Evolutionary conservation across 2,113 vertebrate species (phyloP).

Genomic region (Cebidichthys violaceus): DNA sequence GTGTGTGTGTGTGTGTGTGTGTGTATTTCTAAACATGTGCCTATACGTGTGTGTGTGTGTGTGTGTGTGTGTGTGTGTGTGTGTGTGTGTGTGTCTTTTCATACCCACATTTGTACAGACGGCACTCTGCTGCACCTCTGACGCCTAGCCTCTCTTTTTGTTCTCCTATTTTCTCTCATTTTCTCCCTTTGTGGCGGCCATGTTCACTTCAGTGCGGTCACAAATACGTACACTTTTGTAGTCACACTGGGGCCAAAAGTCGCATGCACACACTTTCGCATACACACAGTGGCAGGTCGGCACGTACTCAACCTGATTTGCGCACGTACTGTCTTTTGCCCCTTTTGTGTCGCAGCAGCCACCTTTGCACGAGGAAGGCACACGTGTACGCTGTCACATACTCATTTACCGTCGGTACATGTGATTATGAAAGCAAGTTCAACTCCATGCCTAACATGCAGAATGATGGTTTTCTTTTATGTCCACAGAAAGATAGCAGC

Average conservation of each 20-base stretch:
- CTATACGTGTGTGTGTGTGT: constrained; percentile 56
- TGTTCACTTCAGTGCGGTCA: constrained; percentile 73
- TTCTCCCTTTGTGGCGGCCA: constrained; percentile 66
- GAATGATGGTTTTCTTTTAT: constrained; percentile 26
- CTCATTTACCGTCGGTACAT: constrained; percentile 13
- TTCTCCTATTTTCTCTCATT: constrained; percentile 64
- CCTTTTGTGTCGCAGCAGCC: constrained; percentile 27
- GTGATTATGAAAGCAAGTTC: constrained; percentile 33
- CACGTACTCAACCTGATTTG: constrained; percentile 75
- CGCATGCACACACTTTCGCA: constrained; percentile 45
- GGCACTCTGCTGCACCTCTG: constrained; percentile 70
- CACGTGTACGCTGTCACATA: constrained; percentile 50
- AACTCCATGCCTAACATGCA: constrained; percentile 13
- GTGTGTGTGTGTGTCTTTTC: constrained; percentile 56
- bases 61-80: constrained; percentile 73
- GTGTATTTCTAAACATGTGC: constrained; percentile 63
- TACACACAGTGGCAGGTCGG: constrained; percentile 68
- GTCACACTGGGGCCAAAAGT: constrained; percentile 55
- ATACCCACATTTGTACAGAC: constrained; percentile 72
- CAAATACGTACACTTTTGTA: constrained; percentile 40
- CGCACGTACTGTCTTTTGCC: constrained; percentile 73
- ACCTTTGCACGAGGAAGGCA: constrained; percentile 61
- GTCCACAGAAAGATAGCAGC: constrained; percentile 38
- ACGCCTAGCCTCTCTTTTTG: constrained; percentile 65
- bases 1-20: constrained; percentile 70